Percentiles rank a stretch among this genome's conserved stretches.
phyloP scores from a whole-genome alignment of 1,140 invertebrate species.

The Ruditapes philippinarum region DNA sequence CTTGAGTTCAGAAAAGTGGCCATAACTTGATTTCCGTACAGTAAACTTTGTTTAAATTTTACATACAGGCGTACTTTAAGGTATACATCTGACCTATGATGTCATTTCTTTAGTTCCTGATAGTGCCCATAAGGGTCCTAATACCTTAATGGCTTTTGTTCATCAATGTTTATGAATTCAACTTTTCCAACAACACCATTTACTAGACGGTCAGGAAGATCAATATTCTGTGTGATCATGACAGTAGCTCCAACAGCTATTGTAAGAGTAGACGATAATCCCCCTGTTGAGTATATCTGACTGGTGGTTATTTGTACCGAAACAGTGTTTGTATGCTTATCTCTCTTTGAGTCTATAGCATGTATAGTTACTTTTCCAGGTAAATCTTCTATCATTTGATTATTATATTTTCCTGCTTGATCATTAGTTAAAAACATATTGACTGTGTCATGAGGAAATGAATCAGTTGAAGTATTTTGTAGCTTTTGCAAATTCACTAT shows the following conservation, averaged over 20 bases:
- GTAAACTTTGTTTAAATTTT: too few relatives aligned
- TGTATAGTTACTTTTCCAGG: background rate
- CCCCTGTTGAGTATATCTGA: background rate
- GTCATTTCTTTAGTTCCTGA: too few relatives aligned
- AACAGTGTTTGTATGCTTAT: constrained; percentile 39
- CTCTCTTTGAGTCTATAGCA: constrained; percentile 14
- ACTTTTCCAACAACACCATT: constrained; percentile 19
- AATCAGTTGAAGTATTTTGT: constrained; percentile 18
- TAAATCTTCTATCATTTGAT: background rate
- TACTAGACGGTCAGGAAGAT: constrained; percentile 40
- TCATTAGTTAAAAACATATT: constrained; percentile 10
- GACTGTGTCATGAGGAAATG: background rate
- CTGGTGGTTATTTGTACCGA: background rate
- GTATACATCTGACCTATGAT: too few relatives aligned
- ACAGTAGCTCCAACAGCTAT: constrained; percentile 19
- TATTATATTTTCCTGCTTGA: background rate
- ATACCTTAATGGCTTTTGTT: background rate
- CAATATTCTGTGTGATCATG: constrained; percentile 58
- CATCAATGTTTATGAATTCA: background rate
- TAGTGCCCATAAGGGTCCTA: too few relatives aligned
- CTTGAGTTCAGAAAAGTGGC: too few relatives aligned
- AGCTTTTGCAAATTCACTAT: background rate
- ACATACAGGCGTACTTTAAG: too few relatives aligned
- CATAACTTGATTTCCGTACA: too few relatives aligned
- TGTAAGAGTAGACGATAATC: background rate